These are phyloP conservation scores for Zophobas morio DNA, from an alignment of 1,140 invertebrate genomes.

Conservation along the genomic window DNA sequence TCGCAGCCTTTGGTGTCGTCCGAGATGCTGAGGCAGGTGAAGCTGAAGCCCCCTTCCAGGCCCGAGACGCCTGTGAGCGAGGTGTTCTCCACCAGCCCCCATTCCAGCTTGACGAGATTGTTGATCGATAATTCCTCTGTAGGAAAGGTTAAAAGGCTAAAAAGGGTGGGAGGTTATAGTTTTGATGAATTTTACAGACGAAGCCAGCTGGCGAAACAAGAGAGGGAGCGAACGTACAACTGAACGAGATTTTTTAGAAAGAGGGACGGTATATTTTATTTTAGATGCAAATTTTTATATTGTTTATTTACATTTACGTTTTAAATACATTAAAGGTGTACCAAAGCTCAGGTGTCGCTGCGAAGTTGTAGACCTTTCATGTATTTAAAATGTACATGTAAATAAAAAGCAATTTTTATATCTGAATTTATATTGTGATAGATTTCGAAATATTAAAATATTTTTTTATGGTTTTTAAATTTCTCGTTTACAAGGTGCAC, in stretches of 20 bases:
- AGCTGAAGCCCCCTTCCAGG: slow-evolving; percentile 55
- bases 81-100: slow-evolving; percentile 54
- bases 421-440: background rate
- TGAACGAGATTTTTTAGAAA: slow-evolving; percentile 4
- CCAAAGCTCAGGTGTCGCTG: too few species aligned
- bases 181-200: slow-evolving; percentile 53
- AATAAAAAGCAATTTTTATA: background rate
- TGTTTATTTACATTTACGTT: slow-evolving; percentile 1
- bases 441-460: background rate
- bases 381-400: too few species aligned
- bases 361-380: too few species aligned
- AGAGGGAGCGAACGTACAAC: slow-evolving; percentile 21
- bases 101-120: slow-evolving; percentile 55
- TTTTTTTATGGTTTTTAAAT: background rate
- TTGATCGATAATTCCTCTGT: slow-evolving; percentile 51
- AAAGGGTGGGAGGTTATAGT: slow-evolving; percentile 58
- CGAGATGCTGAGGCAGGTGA: slow-evolving; percentile 61
- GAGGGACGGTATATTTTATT: background rate
- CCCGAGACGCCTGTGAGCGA: slow-evolving; percentile 34
- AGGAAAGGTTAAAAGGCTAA: slow-evolving; percentile 57
- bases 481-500: background rate
- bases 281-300: slow-evolving; percentile 25
- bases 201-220: slow-evolving; percentile 32
- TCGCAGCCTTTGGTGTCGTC: slow-evolving; percentile 56
- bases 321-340: too few species aligned